A percentile compares a stretch with the other conserved stretches of the same genome.
Evolutionary conservation across 2,113 vertebrate genomes (phyloP).

Genomic region (Guaruba guarouba): DNA sequence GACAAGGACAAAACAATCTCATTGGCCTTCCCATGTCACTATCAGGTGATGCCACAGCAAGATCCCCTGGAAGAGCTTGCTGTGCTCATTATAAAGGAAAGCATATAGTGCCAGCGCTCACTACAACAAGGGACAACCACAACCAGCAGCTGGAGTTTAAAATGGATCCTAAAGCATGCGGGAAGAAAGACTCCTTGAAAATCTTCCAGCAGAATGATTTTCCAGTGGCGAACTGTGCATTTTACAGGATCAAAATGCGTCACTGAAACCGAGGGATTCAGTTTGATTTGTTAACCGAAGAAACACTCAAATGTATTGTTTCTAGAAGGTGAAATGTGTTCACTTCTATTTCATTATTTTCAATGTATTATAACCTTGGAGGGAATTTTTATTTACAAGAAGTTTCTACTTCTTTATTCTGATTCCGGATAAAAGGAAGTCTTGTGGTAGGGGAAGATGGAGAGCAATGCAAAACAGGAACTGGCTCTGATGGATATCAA

Average conservation of each 20-base stretch:
- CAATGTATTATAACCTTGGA: fast-evolving
- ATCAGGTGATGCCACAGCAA: background rate
- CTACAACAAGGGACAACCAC: background rate
- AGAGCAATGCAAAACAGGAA: background rate
- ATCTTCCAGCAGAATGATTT: constrained; percentile 21
- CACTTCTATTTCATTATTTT: background rate
- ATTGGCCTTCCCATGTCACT: fast-evolving
- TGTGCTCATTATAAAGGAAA: background rate
- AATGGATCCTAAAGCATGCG: background rate
- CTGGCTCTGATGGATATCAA: background rate
- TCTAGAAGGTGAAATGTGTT: background rate
- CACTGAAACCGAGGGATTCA: background rate
- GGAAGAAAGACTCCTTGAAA: constrained; percentile 43
- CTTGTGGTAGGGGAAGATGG: background rate
- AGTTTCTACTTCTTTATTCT: background rate
- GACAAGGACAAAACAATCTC: background rate
- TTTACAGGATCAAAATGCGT: background rate
- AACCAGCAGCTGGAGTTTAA: constrained; percentile 52
- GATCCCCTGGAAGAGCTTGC: background rate
- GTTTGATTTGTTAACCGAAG: background rate
- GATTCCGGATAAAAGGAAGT: background rate
- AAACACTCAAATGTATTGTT: background rate
- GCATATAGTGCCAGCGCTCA: background rate
- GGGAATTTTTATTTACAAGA: background rate
- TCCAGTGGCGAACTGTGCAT: constrained; percentile 1